Evolutionary conservation across 2,797 vertebrate species (phyloP), one percentile per base, ranked within the genome.

Genomic region (Bufotes viridis): DNA sequence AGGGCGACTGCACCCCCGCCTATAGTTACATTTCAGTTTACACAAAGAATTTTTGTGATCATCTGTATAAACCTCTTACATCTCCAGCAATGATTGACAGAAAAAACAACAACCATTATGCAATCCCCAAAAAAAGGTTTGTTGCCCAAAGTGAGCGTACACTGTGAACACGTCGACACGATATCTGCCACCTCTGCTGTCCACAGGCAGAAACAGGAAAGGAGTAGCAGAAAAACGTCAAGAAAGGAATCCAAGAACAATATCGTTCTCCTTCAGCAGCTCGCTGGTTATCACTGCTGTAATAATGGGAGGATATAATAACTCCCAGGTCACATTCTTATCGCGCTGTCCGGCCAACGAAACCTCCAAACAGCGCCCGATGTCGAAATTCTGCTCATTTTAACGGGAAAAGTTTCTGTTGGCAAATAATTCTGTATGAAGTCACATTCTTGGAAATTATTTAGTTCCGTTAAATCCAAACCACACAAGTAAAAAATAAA

Each of bases 181-280:
- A 69, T 78, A 70, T 78, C 18, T 24, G n/a, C 74, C 74, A 57
- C 70, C 84, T 61, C 53, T 60, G 22, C 26, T 61, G 78, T 83
- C 80, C 55, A 51, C 84, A 61, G 29, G 55, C 51, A 79, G 80
- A n/a, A 79, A 82, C 63, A 86, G 29, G 87, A 89, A 74, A 80
- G 81, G 2, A 29, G 60, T 7, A 88, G 79, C 75, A 88, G 51
- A 69, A 86, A 57, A 84, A 88, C 42, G 69, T 70, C 70, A 88
- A 83, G 90, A 88, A 89, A 65, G 61, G 81, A 85, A 89, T 65
- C 90, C 81, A 90, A 78, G 78, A 26, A 88, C 90, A 90, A 91
- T 11, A 84, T 53, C 90, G 87, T 90, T 90, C 14, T 87, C 87
- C 88, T 87, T 85, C 81, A 89, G 76, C 81, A 89, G 63, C 24